Evolutionary conservation across 2,888 invertebrate genomes (phyloP), one percentile per base, ranked within the genome.

Genomic region (Balanococcus diminutus): DNA sequence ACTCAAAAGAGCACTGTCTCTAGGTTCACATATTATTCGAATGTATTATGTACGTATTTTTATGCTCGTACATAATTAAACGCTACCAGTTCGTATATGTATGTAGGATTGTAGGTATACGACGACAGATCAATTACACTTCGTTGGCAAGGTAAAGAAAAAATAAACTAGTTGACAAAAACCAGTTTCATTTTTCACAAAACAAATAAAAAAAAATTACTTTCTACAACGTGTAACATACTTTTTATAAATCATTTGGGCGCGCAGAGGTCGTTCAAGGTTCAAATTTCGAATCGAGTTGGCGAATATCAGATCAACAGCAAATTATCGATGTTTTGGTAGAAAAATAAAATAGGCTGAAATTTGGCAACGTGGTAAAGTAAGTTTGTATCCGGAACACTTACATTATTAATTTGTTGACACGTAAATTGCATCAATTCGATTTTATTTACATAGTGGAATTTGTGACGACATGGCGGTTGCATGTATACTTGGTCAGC

Each of bases 111-210:
- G 8, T 42, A 42, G 8, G 42, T 42, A 42, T 11, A 56, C 19
- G 56, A 67, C 67, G 67, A 67, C 67, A 67, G 67, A 67, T 67
- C 67, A 67, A 67, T 67, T 67, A 67, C 28, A 67, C 28, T 67
- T 56, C 56, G 56, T 56, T 67, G n/a, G 67, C 67, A 67, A 67
- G 28, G 67, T 67, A 28, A 67, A 56, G 22, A 56, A 67, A 67
- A 67, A 67, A 67, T 67, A 67, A 67, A 67, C 67, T 67, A 67
- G 67, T 67, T 67, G 67, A 67, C 67, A 67, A 67, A 67, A 67
- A 67, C 67, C 67, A 67, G 67, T 67, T 67, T 67, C 0, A 5
- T 28, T 67, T 67, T 67, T 67, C 67, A 28, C 2, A 67, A 56
- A 56, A 22, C 4, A 56, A 56, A 8, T 56, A 56, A 56, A 67